Conservation (phyloP, 2,797 vertebrate genomes). For the Sebastes diploproa region DNA sequence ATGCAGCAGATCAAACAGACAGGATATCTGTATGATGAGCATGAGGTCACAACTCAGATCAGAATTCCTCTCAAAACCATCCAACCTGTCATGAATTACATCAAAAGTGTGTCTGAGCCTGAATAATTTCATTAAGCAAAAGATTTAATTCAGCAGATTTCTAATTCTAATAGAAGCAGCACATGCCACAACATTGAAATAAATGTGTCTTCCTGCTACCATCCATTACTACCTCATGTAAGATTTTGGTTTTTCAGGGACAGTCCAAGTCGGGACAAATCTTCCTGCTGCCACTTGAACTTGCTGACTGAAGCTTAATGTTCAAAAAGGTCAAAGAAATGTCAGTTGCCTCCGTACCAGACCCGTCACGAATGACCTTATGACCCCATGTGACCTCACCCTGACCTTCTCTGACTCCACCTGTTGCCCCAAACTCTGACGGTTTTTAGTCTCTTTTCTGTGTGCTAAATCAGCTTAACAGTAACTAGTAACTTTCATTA, state of each 20-base stretch:
- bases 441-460: constrained; percentile 3
- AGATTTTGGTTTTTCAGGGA: constrained; percentile 39
- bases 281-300: constrained; percentile 21
- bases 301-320: constrained; percentile 33
- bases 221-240: constrained; percentile 44
- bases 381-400: neutral
- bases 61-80: neutral
- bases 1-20: neutral
- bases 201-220: neutral
- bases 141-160: constrained; percentile 33
- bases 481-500: neutral
- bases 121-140: constrained; percentile 14
- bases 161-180: constrained; percentile 34
- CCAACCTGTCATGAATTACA: neutral
- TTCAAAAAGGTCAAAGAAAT: constrained; percentile 22
- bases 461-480: constrained; percentile 17
- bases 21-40: neutral
- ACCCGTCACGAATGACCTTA: neutral
- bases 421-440: constrained; percentile 27
- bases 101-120: neutral
- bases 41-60: neutral
- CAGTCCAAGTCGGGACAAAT: constrained; percentile 29
- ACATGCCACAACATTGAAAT: constrained; percentile 45
- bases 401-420: constrained; percentile 22
- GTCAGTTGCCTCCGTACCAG: neutral